phyloP scores from a whole-genome alignment of 1,140 invertebrate genomes.

The Gryllus bimaculatus region DNA sequence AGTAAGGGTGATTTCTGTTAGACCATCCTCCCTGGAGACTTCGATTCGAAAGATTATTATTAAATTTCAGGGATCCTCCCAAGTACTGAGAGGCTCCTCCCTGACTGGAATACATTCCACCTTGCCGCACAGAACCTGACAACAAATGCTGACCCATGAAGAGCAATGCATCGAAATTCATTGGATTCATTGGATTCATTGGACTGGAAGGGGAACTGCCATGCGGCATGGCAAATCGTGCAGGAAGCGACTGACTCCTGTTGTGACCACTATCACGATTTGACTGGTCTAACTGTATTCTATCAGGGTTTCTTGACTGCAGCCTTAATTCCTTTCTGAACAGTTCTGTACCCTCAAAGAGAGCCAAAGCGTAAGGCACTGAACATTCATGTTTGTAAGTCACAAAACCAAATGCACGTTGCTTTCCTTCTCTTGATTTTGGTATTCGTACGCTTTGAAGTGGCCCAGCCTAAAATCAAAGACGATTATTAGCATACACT shows the following conservation, averaged over 20 bases:
- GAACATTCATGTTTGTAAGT: constrained; percentile 62
- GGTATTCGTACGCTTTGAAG: constrained; percentile 63
- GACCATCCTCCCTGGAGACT: neutral
- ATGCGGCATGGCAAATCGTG: neutral
- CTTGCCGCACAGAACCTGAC: neutral
- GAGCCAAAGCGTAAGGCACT: constrained; percentile 57
- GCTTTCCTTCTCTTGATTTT: constrained; percentile 56
- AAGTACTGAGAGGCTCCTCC: constrained; percentile 2
- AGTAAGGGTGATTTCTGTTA: constrained; percentile 9
- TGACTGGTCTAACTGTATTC: neutral
- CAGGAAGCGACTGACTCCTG: neutral
- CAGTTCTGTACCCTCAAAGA: constrained; percentile 53
- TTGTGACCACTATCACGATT: neutral
- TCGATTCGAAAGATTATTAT: neutral
- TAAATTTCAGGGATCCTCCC: constrained; percentile 1
- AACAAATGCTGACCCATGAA: constrained; percentile 32
- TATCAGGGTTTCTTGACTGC: constrained; percentile 4
- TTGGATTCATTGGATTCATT: too few relatives aligned
- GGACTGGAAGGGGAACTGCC: neutral
- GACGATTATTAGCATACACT: neutral
- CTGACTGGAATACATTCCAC: constrained; percentile 12
- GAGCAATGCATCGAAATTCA: constrained; percentile 24
- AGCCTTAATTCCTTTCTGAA: constrained; percentile 33
- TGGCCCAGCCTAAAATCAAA: constrained; percentile 51
- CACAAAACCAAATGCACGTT: constrained; percentile 60